Percentiles rank a stretch among this genome's conserved stretches.
phyloP scores from a whole-genome alignment of 2,888 invertebrate genomes.

The Spodoptera picta region DNA sequence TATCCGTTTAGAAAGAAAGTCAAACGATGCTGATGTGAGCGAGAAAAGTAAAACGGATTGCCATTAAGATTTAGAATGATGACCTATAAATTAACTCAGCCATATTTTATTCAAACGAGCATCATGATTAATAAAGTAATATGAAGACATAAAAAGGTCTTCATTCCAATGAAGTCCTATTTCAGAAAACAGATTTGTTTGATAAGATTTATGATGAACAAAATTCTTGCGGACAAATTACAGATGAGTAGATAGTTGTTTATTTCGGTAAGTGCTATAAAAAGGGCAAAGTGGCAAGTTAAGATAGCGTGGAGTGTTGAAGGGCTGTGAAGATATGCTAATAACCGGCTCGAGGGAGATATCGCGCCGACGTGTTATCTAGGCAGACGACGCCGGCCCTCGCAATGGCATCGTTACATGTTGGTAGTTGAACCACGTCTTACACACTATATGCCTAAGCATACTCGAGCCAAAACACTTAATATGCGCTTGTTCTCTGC shows the following conservation, averaged over 20 bases:
- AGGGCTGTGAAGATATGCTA: slow-evolving; percentile 65
- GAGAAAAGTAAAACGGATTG: slow-evolving; percentile 38
- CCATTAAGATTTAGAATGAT: slow-evolving; percentile 39
- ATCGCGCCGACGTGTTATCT: slow-evolving; percentile 68
- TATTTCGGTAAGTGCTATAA: slow-evolving; percentile 23
- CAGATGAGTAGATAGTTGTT: slow-evolving; percentile 26
- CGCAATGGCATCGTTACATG: slow-evolving; percentile 64
- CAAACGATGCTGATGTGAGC: slow-evolving; percentile 19
- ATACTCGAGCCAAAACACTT: slow-evolving; percentile 26
- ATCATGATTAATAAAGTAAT: slow-evolving; percentile 32
- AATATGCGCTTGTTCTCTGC: slow-evolving; percentile 31
- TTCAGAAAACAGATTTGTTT: slow-evolving; percentile 12
- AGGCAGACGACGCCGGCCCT: slow-evolving; percentile 50
- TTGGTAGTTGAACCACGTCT: slow-evolving; percentile 49
- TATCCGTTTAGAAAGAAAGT: slow-evolving; percentile 25
- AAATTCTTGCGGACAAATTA: slow-evolving; percentile 27
- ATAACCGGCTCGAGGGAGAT: slow-evolving; percentile 63
- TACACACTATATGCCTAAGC: slow-evolving; percentile 21
- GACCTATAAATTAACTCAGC: slow-evolving; percentile 43
- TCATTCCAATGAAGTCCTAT: slow-evolving; percentile 21
- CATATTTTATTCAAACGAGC: slow-evolving; percentile 38
- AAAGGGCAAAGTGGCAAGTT: slow-evolving; percentile 23
- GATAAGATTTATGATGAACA: slow-evolving; percentile 28
- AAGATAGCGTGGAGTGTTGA: slow-evolving; percentile 46
- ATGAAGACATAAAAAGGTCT: slow-evolving; percentile 45